Base-by-base conservation (phyloP, 2,888 invertebrate genomes). In the Laspeyria flexula region DNA sequence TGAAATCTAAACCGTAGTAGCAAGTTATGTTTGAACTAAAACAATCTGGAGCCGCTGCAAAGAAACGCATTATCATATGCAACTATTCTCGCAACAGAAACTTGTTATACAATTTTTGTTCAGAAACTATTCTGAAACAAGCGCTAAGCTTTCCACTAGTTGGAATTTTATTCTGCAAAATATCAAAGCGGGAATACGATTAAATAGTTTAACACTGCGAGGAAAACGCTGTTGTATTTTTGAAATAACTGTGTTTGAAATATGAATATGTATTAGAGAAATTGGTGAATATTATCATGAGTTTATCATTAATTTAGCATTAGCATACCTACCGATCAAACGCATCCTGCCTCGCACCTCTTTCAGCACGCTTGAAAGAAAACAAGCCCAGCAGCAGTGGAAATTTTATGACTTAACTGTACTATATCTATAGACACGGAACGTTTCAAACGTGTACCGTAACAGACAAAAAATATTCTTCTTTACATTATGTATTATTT, bases 31-130 rank as follows among this genome's bases (percentile, higher is more conserved):
- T 49, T 49, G 49, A 66, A 66, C 55, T 65, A 40, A 65, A 67
- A 67, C 66, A 65, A 69, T 65, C 44, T 55, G 11, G 30, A 33
- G 33, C 43, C 48, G 42, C 54, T 51, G 55, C 61, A 56, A 62
- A 60, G 56, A 67, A 62, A 69, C 43, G 49, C 52, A 69, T 65
- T 65, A 65, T 61, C 70, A 69, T 66, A 65, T 65, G 55, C 55
- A 67, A 62, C 62, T 55, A 62, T 67, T 51, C 56, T 47, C 35
- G 35, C 34, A 59, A 43, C 54, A 46, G 50, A 50, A 61, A 69
- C 51, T 69, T 60, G 66, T 65, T 69, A 61, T 59, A 48, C 66
- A 69, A 69, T 67, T 69, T 67, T 69, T 69, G 50, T 69, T 65
- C 48, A 40, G 45, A 59, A 67, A 67, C 66, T 69, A 67, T 69